Conservation (phyloP, 23 tunicate species). For the Diplosoma virens region DNA sequence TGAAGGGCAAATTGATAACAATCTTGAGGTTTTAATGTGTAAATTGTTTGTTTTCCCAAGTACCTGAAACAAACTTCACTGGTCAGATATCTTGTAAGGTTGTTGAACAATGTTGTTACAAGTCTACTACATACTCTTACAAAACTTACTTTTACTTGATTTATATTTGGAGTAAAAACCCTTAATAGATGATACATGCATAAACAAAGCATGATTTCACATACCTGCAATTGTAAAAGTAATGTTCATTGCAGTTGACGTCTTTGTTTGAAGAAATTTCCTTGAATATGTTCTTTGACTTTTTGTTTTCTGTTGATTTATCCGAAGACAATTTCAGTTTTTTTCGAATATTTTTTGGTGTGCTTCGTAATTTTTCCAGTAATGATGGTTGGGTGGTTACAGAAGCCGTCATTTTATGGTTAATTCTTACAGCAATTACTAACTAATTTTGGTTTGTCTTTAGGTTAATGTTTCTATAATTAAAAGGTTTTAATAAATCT, state of each 20-base stretch:
- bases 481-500: too few relatives aligned
- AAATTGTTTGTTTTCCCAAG: conserved; percentile 53
- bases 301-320: neutral
- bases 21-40: conserved; percentile 70
- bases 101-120: too few relatives aligned
- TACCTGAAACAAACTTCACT: too few relatives aligned
- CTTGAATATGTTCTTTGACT: neutral
- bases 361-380: conserved; percentile 32
- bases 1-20: conserved; percentile 60
- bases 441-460: too few relatives aligned
- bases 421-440: too few relatives aligned
- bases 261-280: neutral
- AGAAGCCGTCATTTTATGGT: neutral
- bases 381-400: neutral
- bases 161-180: too few relatives aligned
- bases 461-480: too few relatives aligned
- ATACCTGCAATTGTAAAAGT: neutral
- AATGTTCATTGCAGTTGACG: neutral
- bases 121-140: too few relatives aligned
- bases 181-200: too few relatives aligned
- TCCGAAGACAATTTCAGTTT: conserved; percentile 5
- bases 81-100: too few relatives aligned
- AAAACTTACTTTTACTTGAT: too few relatives aligned
- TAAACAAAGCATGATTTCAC: too few relatives aligned
- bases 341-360: conserved; percentile 35